phyloP scores from a whole-genome alignment of 1,140 invertebrate species.

The Zaprionus vittiger region DNA sequence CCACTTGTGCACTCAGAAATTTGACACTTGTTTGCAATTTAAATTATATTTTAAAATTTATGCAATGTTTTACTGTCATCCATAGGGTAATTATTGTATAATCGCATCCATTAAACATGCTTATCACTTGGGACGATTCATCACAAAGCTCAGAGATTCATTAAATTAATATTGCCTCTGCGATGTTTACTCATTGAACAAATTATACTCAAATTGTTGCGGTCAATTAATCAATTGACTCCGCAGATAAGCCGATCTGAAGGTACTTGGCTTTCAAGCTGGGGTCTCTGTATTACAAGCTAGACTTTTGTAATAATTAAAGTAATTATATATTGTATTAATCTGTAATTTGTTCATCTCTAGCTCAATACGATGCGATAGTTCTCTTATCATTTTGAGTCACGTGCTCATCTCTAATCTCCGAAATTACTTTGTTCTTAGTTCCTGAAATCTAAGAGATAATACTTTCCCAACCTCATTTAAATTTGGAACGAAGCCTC shows the following conservation, averaged over 20 bases:
- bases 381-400: background rate
- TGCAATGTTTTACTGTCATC: background rate
- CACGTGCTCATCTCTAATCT: background rate
- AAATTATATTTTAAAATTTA: background rate
- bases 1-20: background rate
- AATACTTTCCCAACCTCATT: background rate
- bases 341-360: background rate
- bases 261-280: conserved; percentile 36
- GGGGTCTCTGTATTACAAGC: background rate
- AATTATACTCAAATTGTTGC: conserved; percentile 31
- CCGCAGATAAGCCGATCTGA: conserved; percentile 45
- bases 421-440: background rate
- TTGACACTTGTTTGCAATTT: background rate
- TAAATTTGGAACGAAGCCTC: background rate
- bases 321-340: background rate
- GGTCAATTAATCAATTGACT: conserved; percentile 64
- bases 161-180: background rate
- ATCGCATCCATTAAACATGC: background rate
- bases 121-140: background rate
- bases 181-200: conserved; percentile 17
- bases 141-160: background rate
- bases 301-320: background rate
- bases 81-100: background rate
- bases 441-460: background rate
- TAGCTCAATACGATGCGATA: background rate